These are phyloP conservation scores for Lepidurus arcticus DNA, from an alignment of 1,140 invertebrate genomes.

Conservation along the genomic window DNA sequence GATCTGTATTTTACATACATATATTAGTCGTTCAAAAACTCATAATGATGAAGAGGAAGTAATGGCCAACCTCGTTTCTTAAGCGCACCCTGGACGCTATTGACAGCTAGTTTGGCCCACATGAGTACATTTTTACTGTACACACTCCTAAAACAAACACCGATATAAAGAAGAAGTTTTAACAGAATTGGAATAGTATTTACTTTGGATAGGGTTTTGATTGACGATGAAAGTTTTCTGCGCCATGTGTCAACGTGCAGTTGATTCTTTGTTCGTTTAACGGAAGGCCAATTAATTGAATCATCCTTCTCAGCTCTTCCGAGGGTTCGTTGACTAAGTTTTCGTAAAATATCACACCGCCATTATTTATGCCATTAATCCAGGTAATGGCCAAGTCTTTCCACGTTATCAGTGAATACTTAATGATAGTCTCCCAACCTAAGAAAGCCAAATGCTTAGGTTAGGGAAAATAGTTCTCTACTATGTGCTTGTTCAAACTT, in stretches of 20 bases:
- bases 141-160: background rate
- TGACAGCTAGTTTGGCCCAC: background rate
- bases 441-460: constrained; percentile 17
- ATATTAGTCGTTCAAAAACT: background rate
- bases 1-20: background rate
- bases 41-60: constrained; percentile 24
- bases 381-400: constrained; percentile 32
- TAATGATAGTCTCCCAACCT: constrained; percentile 38
- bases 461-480: background rate
- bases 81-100: constrained; percentile 23
- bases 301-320: constrained; percentile 32
- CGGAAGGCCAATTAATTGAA: constrained; percentile 34
- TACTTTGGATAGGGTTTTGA: constrained; percentile 5
- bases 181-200: background rate
- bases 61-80: constrained; percentile 19
- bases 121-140: background rate
- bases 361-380: constrained; percentile 28
- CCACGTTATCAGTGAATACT: constrained; percentile 23
- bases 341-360: constrained; percentile 39
- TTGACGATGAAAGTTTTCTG: constrained; percentile 32
- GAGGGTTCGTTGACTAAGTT: constrained; percentile 36
- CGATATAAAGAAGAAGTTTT: too few relatives aligned
- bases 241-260: constrained; percentile 34
- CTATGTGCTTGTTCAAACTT: constrained; percentile 35
- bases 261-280: constrained; percentile 32